These are phyloP conservation scores for Idaea straminata DNA, from an alignment of 2,888 invertebrate genomes.

Conservation along the genomic window DNA sequence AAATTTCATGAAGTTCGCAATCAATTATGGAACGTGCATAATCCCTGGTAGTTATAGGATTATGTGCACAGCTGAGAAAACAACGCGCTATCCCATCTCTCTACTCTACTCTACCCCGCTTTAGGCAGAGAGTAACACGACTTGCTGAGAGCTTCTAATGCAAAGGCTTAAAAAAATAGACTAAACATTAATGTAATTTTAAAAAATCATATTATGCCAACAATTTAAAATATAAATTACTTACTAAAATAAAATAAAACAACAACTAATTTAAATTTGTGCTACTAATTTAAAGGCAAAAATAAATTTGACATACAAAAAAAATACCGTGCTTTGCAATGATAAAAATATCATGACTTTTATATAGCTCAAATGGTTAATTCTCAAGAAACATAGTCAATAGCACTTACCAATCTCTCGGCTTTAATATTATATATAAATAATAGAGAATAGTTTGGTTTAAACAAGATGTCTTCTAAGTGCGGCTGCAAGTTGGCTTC, in stretches of 20 bases:
- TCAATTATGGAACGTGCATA: slow-evolving; percentile 12
- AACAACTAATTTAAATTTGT: too few relatives aligned
- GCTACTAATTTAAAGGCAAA: too few relatives aligned
- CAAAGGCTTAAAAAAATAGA: neutral
- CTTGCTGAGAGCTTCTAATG: neutral
- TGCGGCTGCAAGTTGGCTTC: too few relatives aligned
- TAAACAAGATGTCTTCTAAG: neutral
- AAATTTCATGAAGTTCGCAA: slow-evolving; percentile 15
- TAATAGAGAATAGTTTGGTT: neutral
- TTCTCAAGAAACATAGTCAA: neutral
- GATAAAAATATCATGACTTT: too few relatives aligned
- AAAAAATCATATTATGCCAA: neutral
- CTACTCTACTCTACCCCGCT: neutral
- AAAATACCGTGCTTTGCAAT: too few relatives aligned
- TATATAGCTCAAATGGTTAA: too few relatives aligned
- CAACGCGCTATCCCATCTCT: neutral
- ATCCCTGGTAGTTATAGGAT: slow-evolving; percentile 9
- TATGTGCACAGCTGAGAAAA: slow-evolving; percentile 14
- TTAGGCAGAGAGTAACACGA: too few relatives aligned
- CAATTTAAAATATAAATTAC: neutral
- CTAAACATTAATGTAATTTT: neutral
- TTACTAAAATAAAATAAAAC: neutral
- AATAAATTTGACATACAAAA: too few relatives aligned
- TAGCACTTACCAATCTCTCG: neutral
- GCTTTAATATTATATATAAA: neutral